Conservation (phyloP, 2,888 invertebrate species). For the Seira ritae region DNA sequence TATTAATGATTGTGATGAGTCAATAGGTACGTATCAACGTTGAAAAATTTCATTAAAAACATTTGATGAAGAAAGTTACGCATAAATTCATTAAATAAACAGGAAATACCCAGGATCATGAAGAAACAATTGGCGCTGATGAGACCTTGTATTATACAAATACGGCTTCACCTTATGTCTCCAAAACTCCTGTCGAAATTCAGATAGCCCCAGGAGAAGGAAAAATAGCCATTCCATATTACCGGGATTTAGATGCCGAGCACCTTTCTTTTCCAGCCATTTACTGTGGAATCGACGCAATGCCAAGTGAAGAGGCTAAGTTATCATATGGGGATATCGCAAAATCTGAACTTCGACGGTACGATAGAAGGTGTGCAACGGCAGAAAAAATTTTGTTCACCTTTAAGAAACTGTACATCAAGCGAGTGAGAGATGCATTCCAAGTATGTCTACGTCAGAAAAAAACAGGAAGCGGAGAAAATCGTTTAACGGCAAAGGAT, state of each 20-base stretch:
- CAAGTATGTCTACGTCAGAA: too few relatives aligned
- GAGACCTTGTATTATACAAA: too few relatives aligned
- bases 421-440: not conserved
- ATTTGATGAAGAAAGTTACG: too few relatives aligned
- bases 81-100: too few relatives aligned
- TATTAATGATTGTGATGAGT: too few relatives aligned
- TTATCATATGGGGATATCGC: conserved; percentile 50
- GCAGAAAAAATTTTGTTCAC: conserved; percentile 25
- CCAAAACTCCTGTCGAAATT: too few relatives aligned
- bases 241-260: conserved; percentile 28
- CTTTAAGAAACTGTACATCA: conserved; percentile 8
- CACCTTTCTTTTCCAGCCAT: conserved; percentile 33
- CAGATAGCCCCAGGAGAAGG: conserved; percentile 40
- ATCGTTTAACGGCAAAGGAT: conserved; percentile 21
- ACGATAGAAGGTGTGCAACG: conserved; percentile 22
- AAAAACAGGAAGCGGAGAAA: too few relatives aligned
- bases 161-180: too few relatives aligned
- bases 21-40: too few relatives aligned
- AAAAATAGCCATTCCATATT: conserved; percentile 18
- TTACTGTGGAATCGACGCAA: conserved; percentile 15
- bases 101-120: too few relatives aligned
- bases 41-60: too few relatives aligned
- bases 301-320: not conserved
- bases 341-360: conserved; percentile 39
- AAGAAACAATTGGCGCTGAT: too few relatives aligned